Percentiles rank a stretch among this genome's conserved stretches.
Conservation (phyloP, 1,140 invertebrate genomes). For the Drosophila trapezifrons region DNA sequence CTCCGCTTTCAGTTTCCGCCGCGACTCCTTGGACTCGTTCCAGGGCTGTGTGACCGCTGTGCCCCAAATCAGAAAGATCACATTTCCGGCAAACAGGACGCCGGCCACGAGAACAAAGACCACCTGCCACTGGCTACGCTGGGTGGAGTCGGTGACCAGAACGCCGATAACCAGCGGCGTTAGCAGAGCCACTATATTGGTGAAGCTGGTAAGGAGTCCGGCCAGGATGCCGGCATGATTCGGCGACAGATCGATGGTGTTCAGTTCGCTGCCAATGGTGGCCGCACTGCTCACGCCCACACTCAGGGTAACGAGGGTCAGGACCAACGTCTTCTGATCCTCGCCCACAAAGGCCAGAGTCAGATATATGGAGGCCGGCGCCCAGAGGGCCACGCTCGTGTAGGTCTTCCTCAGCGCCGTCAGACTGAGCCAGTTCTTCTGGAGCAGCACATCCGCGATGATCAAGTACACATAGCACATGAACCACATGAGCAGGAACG, state of each 20-base stretch:
- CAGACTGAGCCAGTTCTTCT: slow-evolving; percentile 85
- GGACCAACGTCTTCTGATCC: slow-evolving; percentile 85
- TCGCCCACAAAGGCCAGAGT: slow-evolving; percentile 86
- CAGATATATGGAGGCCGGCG: slow-evolving; percentile 87
- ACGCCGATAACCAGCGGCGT: slow-evolving; percentile 88
- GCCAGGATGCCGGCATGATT: slow-evolving; percentile 89
- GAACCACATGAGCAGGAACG: slow-evolving; percentile 91
- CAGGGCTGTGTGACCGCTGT: slow-evolving; percentile 87
- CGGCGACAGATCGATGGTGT: slow-evolving; percentile 90
- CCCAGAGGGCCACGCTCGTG: slow-evolving; percentile 87
- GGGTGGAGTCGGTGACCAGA: slow-evolving; percentile 86
- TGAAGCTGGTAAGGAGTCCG: slow-evolving; percentile 89
- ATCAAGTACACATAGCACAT: slow-evolving; percentile 88
- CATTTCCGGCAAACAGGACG: slow-evolving; percentile 88
- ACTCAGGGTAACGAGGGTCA: slow-evolving; percentile 87
- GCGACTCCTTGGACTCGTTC: slow-evolving; percentile 84
- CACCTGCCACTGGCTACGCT: slow-evolving; percentile 88
- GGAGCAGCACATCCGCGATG: slow-evolving; percentile 87
- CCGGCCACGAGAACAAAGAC: slow-evolving; percentile 90
- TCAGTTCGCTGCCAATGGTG: slow-evolving; percentile 89
- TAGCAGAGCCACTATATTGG: slow-evolving; percentile 89
- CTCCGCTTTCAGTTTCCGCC: slow-evolving; percentile 30
- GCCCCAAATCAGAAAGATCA: slow-evolving; percentile 89
- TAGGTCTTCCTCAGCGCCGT: slow-evolving; percentile 87
- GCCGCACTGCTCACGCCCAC: slow-evolving; percentile 91